These are phyloP conservation scores for Noctua janthe DNA, from an alignment of 2,888 invertebrate species.

Conservation along the genomic window DNA sequence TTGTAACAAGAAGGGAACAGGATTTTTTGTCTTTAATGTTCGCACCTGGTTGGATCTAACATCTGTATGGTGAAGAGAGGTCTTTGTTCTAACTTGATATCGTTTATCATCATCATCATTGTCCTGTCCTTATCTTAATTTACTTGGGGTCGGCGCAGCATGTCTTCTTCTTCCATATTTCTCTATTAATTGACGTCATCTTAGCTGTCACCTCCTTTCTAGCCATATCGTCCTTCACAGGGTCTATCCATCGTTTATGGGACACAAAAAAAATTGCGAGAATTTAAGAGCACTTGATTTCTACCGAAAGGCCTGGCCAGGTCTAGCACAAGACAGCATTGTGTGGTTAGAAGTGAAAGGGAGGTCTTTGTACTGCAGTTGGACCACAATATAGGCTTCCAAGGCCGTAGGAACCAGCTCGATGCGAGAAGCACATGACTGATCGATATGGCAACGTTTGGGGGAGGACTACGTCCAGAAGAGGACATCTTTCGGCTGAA, in stretches of 20 bases:
- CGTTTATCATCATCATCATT: neutral
- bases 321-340: neutral
- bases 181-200: neutral
- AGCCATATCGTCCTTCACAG: neutral
- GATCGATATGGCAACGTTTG: neutral
- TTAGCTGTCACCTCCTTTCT: neutral
- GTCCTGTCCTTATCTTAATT: neutral
- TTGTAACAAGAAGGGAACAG: constrained; percentile 4
- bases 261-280: neutral
- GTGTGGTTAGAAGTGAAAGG: neutral
- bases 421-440: too few species aligned
- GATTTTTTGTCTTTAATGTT: neutral
- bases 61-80: neutral
- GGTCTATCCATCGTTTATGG: neutral
- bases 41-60: neutral
- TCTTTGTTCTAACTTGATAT: neutral
- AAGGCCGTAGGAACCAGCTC: neutral
- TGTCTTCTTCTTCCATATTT: neutral
- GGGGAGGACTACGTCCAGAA: too few species aligned
- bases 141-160: neutral
- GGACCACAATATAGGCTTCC: neutral
- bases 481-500: neutral
- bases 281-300: neutral
- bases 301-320: neutral
- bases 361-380: neutral